Conservation (phyloP, 2,888 invertebrate species). For the Ornithoptera priamus region DNA sequence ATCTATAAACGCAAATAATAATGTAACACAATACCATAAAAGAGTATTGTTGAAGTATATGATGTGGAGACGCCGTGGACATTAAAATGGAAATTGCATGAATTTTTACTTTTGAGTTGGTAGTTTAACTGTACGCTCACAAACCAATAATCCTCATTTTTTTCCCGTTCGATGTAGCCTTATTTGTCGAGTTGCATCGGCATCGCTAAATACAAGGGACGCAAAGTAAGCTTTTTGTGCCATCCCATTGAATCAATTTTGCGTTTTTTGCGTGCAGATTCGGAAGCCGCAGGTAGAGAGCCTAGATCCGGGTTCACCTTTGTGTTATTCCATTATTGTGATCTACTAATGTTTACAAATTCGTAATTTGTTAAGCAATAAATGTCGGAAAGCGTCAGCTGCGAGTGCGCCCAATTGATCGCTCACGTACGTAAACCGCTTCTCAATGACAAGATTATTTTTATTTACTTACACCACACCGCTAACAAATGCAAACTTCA, state of each 20-base stretch:
- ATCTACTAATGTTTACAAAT: conserved; percentile 74
- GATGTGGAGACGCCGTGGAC: conserved; percentile 23
- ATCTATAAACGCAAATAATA: conserved; percentile 21
- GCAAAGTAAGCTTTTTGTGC: conserved; percentile 66
- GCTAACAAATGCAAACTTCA: conserved; percentile 24
- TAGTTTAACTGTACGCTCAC: conserved; percentile 43
- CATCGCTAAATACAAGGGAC: conserved; percentile 70
- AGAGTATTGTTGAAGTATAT: conserved; percentile 32
- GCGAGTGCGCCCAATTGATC: conserved; percentile 62
- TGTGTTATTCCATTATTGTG: conserved; percentile 59
- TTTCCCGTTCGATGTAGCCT: conserved; percentile 67
- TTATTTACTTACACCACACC: conserved; percentile 31
- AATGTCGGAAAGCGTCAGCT: conserved; percentile 73
- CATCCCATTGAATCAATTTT: conserved; percentile 71
- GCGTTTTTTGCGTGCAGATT: conserved; percentile 69
- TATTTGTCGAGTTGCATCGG: conserved; percentile 70
- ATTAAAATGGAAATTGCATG: conserved; percentile 27
- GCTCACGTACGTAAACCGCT: conserved; percentile 33
- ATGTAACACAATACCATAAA: conserved; percentile 19
- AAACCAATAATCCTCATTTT: conserved; percentile 67
- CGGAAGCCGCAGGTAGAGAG: conserved; percentile 79
- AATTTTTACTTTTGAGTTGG: conserved; percentile 36
- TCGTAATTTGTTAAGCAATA: conserved; percentile 71
- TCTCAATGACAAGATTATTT: conserved; percentile 32
- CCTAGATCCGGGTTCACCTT: conserved; percentile 73